Base-by-base conservation (phyloP, 1,140 invertebrate genomes). In the Coboldia fuscipes region DNA sequence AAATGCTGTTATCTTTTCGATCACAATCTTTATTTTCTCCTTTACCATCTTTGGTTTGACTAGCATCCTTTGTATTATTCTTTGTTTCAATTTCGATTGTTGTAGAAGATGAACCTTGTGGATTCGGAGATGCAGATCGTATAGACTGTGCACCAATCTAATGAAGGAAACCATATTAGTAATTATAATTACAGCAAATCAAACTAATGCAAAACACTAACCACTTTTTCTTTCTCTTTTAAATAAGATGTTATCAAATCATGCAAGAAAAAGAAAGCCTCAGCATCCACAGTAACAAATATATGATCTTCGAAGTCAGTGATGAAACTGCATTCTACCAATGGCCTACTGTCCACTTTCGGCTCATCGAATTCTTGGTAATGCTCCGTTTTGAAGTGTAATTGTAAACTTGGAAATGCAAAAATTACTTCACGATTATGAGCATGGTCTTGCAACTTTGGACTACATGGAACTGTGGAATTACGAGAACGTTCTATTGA, bases 221-320 rank as follows among this genome's bases (percentile, higher is more conserved):
- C 78, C 54, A 83, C 69, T 63, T 71, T 64, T 45, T 88, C 82
- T 52, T 85, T 88, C 55, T 89, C 84, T 52, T 81, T 88, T 12
- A 96, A 72, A 50, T 97, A 97, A 0, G 86, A 88, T 0, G 80
- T 88, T 33, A 97, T 92, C 18, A 97, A 65, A 59, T 97, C 90
- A 54, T 97, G 92, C 26, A 97, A 62, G 54, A 96, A 97, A 57
- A 96, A 86, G 58, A 97, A 94, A 12, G 86, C 85, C 57, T 97
- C 92, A 1, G 90, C 90, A 63, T 96, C 89, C 38, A 96, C 88
- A 2, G 92, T 92, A 35, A 97, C 89, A 57, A 89, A 93, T 44
- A 96, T 97, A 51, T 96, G 92, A 56, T 96, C 89, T 54, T 94
- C 88, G 61, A 97, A 96, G 58, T 97, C 90, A 7, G 90, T 94